phyloP scores from a whole-genome alignment of 2,797 vertebrate genomes.

The Danio albolineatus region DNA sequence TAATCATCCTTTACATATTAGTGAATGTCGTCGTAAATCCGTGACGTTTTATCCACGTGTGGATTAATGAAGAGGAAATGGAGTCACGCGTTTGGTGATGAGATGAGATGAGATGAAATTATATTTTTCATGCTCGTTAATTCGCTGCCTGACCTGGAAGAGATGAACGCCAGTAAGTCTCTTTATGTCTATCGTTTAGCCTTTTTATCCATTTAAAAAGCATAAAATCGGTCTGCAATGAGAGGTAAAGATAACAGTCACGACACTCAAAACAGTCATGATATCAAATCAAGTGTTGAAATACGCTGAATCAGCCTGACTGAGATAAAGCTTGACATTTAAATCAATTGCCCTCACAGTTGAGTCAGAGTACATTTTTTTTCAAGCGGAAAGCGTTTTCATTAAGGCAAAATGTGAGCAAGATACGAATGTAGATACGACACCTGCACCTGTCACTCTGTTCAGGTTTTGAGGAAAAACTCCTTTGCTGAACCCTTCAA shows the following conservation, averaged over 20 bases:
- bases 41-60: constrained; percentile 51
- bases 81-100: constrained; percentile 46
- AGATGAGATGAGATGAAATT: neutral
- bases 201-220: neutral
- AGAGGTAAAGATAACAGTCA: too few relatives aligned
- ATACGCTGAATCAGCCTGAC: constrained; percentile 1
- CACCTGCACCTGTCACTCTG: neutral
- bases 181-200: neutral
- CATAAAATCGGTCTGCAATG: too few relatives aligned
- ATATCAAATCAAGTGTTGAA: constrained; percentile 4
- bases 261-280: neutral
- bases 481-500: neutral
- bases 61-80: constrained; percentile 64
- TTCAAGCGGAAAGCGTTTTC: neutral
- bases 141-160: neutral
- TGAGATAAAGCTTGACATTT: constrained; percentile 8
- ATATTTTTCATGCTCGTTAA: neutral
- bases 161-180: neutral
- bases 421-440: too few relatives aligned
- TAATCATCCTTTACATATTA: constrained; percentile 56
- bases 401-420: neutral
- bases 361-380: neutral
- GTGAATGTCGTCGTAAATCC: constrained; percentile 57
- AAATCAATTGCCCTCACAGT: neutral
- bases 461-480: neutral